A percentile compares a stretch with the other conserved stretches of the same genome.
phyloP scores from a whole-genome alignment of 2,888 invertebrate genomes.

The Acholoe squamosa region DNA sequence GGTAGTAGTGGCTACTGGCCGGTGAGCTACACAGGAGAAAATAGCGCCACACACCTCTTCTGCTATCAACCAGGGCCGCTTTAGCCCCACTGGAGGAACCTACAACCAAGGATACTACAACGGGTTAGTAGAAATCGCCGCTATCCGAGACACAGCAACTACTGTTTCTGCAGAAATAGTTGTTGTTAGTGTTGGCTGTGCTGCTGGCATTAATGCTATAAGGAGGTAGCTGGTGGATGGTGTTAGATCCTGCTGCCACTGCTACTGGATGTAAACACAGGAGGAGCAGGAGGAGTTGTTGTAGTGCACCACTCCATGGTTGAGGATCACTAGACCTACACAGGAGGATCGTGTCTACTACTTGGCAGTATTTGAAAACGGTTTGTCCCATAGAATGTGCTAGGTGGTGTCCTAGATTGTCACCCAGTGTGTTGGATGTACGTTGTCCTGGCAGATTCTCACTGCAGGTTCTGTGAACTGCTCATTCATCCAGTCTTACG shows the following conservation, averaged over 20 bases:
- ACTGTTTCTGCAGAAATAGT: constrained; percentile 35
- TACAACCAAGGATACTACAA: background rate
- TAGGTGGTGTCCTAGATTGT: background rate
- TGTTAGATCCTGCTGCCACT: background rate
- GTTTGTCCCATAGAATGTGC: background rate
- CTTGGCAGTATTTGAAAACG: too few relatives aligned
- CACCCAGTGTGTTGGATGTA: background rate
- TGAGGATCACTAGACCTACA: background rate
- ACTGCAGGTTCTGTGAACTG: background rate
- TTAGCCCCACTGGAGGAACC: constrained; percentile 4
- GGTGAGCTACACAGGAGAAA: background rate
- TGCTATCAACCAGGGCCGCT: background rate
- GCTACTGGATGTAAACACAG: constrained; percentile 41
- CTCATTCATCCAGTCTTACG: background rate
- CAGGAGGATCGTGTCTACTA: too few relatives aligned
- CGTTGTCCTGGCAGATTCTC: background rate
- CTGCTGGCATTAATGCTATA: background rate
- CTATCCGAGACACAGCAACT: background rate
- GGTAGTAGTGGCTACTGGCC: background rate
- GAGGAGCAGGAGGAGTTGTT: background rate
- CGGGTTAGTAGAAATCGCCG: constrained; percentile 24
- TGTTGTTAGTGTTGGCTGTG: constrained; percentile 14
- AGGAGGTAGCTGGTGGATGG: background rate
- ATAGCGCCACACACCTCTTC: background rate
- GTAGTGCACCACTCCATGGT: background rate